Evolutionary conservation across 2,797 vertebrate genomes (phyloP), one percentile per base, ranked within the genome.

Genomic region (Vultur gryphus): DNA sequence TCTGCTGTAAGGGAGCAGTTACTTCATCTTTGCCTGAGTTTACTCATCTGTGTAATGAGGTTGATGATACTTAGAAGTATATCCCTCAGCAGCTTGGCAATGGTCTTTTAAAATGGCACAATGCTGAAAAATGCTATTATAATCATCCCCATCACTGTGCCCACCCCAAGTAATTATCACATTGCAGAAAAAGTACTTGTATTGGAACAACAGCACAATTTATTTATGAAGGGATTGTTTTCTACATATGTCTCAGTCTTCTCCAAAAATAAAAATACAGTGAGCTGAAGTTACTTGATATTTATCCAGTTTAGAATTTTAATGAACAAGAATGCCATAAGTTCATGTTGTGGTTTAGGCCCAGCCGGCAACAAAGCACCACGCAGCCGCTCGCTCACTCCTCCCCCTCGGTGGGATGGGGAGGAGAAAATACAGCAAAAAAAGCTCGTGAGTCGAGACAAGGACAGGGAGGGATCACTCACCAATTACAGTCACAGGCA

Each of bases 161-260:
- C 21, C 21, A 72, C n/a, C 13, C 35, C 43, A 78, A 48, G 19
- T 79, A 91, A 62, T 75, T 73, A 87, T 16, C 83, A 83, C 18
- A 55, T 52, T 78, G 19, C 33, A 92, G 54, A 14, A 76, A 72
- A 28, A 79, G 20, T 35, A 57, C 46, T 93, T 77, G 10, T 70
- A 67, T 71, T 84, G 67, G 54, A 70, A 62, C 81, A 91, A 90
- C 12, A 78, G 12, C 20, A 80, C 62, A 37, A 88, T 87, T 85
- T 94, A 91, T 97, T 97, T 95, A 90, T 55, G 49, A 94, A 92
- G n/a, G 39, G 28, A 72, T 44, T 95, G 61, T 91, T 94, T 95
- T 91, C 87, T 78, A 64, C 52, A 66, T 83, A 80, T 84, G 24
- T 70, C n/a, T 96, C 48, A 37, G n/a, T 89, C 76, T 97, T 94